Base-by-base conservation (phyloP, 2,113 vertebrate genomes). In the Catagonus wagneri region DNA sequence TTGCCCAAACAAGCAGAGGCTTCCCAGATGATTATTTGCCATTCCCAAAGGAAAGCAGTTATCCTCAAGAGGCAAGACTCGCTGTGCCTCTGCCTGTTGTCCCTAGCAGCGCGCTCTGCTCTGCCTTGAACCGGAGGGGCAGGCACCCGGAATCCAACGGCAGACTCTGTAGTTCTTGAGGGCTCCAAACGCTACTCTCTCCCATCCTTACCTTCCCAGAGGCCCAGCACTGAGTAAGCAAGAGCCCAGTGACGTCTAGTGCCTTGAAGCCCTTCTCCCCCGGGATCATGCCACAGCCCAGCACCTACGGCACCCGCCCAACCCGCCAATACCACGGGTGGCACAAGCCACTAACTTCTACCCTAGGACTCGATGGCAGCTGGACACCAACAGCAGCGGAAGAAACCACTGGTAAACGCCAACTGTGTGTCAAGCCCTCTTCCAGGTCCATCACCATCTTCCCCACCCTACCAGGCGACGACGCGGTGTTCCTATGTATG, bases 1-100 rank as follows among this genome's bases (percentile, higher is more conserved):
- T 32, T 87, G 90, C 75, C 97, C 4, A 3, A 87, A 85, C 89
- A 94, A 74, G 95, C 76, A 32, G 56, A 83, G 74, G 50, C 74
- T 83, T 74, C 95, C 79, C 52, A 8, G 58, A 50, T 1, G 65
- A 71, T 84, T n/a, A 25, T 9, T 2, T n/a, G 83, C 60, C 69
- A 5, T 58, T 61, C 94, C 87, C 90, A 7, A 61, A 34, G 69
- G 90, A 69, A 25, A 54, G 79, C 79, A 54, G 39, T 68, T 50
- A 44, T 15, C 76, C 92, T 81, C 79, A 36, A 32, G 52, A 81
- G 85, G 56, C 83, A 44, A 17, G 27, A 6, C 54, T 86, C 58
- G 71, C 78, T 7, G 44, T 15, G 74, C 16, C 72, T 65, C 94
- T 15, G 93, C 20, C 22, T 36, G n/a, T 58, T 72, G 87, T 52